Evolutionary conservation across 1,140 invertebrate species (phyloP).

Genomic region (Drosophila pseudoananassae): DNA sequence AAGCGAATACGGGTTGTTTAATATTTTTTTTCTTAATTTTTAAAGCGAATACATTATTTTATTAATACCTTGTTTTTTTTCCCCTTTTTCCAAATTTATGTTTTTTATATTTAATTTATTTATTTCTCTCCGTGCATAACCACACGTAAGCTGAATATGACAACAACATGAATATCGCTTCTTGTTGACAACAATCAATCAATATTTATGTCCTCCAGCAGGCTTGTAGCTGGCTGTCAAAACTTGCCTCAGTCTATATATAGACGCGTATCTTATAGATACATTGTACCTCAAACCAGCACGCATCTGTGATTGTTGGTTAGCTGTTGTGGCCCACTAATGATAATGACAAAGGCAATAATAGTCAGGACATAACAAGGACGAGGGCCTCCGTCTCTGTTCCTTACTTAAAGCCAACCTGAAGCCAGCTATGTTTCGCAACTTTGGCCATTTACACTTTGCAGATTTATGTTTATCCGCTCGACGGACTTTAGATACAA

Average conservation of each 20-base stretch:
- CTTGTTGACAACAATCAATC: constrained; percentile 78
- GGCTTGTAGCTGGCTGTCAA: constrained; percentile 60
- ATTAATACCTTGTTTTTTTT: no score
- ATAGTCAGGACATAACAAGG: constrained; percentile 62
- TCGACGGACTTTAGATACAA: constrained; percentile 36
- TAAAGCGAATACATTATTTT: no score
- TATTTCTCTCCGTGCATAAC: constrained; percentile 3
- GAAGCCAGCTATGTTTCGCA: constrained; percentile 27
- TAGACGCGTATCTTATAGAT: constrained; percentile 19
- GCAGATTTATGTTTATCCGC: constrained; percentile 78
- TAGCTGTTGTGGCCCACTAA: constrained; percentile 57
- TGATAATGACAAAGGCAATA: constrained; percentile 81
- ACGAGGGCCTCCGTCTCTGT: constrained; percentile 2
- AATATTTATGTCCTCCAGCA: constrained; percentile 74
- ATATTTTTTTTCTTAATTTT: background rate
- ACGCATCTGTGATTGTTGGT: constrained; percentile 47
- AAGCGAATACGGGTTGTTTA: no score
- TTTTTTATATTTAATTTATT: background rate
- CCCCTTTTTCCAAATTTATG: no score
- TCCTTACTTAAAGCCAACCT: constrained; percentile 3
- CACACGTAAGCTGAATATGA: constrained; percentile 16
- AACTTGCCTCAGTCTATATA: constrained; percentile 28
- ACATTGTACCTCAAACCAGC: constrained; percentile 18
- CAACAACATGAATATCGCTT: constrained; percentile 10
- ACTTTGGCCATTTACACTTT: constrained; percentile 74